Evolutionary conservation across 2,797 vertebrate species (phyloP), one percentile per base, ranked within the genome.

Genomic region (Spea hammondii): DNA sequence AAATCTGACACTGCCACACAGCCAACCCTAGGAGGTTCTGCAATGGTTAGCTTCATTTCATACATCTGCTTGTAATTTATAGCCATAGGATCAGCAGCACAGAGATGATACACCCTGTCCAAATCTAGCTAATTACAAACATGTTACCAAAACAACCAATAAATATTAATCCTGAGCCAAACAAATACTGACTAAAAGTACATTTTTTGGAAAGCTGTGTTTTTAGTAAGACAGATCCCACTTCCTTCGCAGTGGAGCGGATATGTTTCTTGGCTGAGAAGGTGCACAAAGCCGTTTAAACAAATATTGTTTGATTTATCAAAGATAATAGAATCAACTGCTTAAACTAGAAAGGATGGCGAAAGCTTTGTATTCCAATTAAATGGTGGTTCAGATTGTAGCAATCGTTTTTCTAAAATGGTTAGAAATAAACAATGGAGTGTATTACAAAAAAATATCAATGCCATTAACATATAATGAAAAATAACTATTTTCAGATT

Each of bases 51-150:
- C n/a, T 62, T 62, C n/a, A 6, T 9, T 62, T 62, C n/a, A 62
- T 62, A 62, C 59, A 62, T 62, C 59, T 62, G 59, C 59, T 62
- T 62, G n/a, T 62, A 62, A 62, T 62, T 62, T 32, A 62, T 62
- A 17, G 59, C 59, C 59, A 3, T 13, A 14, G 59, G 59, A 62
- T 62, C 14, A 32, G 59, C 59, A 62, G 14, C 59, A 62, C 2
- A n/a, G 9, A 62, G 59, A 62, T 62, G 59, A 62, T 17, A 62
- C n/a, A 59, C 14, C 32, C 14, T 6, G 6, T 13, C n/a, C 55
- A 62, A 32, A 32, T 9, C 59, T 32, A 62, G 59, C 59, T 62
- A 62, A 62, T 13, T 11, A 13, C 55, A 12, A 12, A 59, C 55
- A 59, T 13, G 55, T 59, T 59, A 59, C 55, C 55, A 59, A 59